phyloP scores from a whole-genome alignment of 2,113 vertebrate genomes.

The Psophia crepitans region DNA sequence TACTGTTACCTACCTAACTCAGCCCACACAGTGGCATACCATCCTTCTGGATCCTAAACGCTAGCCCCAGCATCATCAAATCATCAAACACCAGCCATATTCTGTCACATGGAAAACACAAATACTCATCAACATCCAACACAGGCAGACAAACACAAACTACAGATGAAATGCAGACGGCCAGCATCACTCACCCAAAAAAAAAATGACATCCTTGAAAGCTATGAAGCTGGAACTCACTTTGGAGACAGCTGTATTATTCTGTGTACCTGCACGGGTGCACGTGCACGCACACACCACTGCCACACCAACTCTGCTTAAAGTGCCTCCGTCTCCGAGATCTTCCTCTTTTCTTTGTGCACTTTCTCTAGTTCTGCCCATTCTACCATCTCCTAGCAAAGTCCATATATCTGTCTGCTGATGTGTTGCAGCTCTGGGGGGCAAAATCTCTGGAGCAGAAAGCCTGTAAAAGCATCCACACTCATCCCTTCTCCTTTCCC shows the following conservation, averaged over 20 bases:
- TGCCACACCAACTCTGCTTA: background rate
- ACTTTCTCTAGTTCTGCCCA: background rate
- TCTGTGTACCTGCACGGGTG: background rate
- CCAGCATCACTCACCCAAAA: background rate
- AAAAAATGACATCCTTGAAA: background rate
- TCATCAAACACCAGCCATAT: slow-evolving; percentile 20
- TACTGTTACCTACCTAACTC: slow-evolving; percentile 22
- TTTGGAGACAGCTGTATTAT: background rate
- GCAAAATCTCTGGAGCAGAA: background rate
- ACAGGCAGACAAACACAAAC: slow-evolving; percentile 20
- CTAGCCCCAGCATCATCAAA: slow-evolving; percentile 32
- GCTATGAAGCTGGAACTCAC: background rate
- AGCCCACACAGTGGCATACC: slow-evolving; percentile 16
- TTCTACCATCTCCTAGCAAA: background rate
- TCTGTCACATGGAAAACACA: slow-evolving; percentile 32
- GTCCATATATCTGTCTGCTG: background rate
- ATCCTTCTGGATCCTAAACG: slow-evolving; percentile 2
- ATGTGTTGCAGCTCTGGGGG: background rate
- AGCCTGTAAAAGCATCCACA: background rate
- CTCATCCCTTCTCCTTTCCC: background rate
- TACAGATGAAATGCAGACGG: background rate
- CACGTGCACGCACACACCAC: background rate
- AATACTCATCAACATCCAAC: slow-evolving; percentile 38
- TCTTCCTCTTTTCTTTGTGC: background rate
- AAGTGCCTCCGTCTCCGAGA: background rate